A percentile compares a stretch with the other conserved stretches of the same genome.
These are phyloP conservation scores for Aphidius colemani DNA, from an alignment of 2,888 invertebrate genomes.

Conservation along the genomic window DNA sequence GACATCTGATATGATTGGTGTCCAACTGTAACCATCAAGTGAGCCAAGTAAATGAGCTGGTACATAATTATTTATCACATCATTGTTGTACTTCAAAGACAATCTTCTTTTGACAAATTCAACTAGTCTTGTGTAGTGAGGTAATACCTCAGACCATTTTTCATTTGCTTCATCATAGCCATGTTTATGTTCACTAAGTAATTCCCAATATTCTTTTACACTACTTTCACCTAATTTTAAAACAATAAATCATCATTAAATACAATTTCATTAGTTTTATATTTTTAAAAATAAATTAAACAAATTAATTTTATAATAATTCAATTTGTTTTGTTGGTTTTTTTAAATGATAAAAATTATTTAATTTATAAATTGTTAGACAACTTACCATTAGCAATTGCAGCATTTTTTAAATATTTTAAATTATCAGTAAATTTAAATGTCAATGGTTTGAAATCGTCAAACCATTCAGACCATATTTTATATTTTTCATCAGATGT, in stretches of 20 bases:
- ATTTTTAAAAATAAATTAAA: no score
- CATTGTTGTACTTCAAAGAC: constrained; percentile 41
- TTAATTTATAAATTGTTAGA: neutral
- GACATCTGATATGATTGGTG: constrained; percentile 42
- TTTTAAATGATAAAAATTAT: neutral
- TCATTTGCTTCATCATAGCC: constrained; percentile 43
- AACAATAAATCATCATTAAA: neutral
- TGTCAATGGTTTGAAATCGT: constrained; percentile 38
- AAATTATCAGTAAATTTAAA: constrained; percentile 44
- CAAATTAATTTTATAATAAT: no score
- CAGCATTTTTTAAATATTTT: constrained; percentile 43
- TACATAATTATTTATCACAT: constrained; percentile 37
- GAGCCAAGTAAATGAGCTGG: constrained; percentile 51
- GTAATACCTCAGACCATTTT: constrained; percentile 43
- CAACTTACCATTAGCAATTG: constrained; percentile 47
- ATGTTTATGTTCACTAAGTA: constrained; percentile 43
- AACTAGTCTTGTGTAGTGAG: constrained; percentile 43
- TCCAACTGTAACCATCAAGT: constrained; percentile 50
- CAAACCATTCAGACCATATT: constrained; percentile 49
- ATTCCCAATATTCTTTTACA: constrained; percentile 49
- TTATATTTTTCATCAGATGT: constrained; percentile 39
- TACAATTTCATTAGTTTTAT: neutral
- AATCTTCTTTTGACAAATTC: constrained; percentile 42
- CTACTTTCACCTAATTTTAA: constrained; percentile 37
- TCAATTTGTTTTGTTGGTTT: no score